Evolutionary conservation across 2,113 vertebrate genomes (phyloP).

Genomic region (Trematomus loennbergii): DNA sequence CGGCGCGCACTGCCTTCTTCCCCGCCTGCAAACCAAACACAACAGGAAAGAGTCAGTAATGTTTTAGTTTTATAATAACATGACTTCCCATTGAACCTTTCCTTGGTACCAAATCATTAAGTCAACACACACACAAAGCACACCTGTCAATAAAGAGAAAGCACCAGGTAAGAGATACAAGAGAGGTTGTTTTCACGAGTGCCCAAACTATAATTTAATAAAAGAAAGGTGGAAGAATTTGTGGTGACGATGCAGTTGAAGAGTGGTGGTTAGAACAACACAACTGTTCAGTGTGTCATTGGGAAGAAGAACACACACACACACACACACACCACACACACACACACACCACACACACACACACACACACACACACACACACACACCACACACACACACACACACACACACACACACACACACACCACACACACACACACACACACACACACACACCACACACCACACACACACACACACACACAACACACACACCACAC

Average conservation of each 20-base stretch:
- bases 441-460: too few relatives aligned
- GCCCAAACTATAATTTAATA: constrained; percentile 32
- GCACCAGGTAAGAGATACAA: constrained; percentile 45
- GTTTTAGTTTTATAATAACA: neutral
- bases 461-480: too few relatives aligned
- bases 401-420: too few relatives aligned
- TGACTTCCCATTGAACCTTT: constrained; percentile 30
- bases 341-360: too few relatives aligned
- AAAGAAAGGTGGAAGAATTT: constrained; percentile 18
- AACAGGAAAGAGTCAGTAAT: constrained; percentile 29
- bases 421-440: too few relatives aligned
- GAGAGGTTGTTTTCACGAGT: constrained; percentile 20
- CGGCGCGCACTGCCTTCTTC: constrained; percentile 96
- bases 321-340: too few relatives aligned
- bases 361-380: too few relatives aligned
- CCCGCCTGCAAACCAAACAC: constrained; percentile 88
- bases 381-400: too few relatives aligned
- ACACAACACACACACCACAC: constrained; percentile 39
- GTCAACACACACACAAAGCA: constrained; percentile 31
- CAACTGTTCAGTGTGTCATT: constrained; percentile 52
- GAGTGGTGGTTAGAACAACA: too few relatives aligned
- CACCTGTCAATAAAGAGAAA: constrained; percentile 65
- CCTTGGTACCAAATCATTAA: constrained; percentile 39
- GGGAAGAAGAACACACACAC: too few relatives aligned
- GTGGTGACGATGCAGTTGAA: constrained; percentile 53